Evolutionary conservation across 2,113 vertebrate species (phyloP), one percentile per base, ranked within the genome.

Genomic region (Geothlypis trichas): DNA sequence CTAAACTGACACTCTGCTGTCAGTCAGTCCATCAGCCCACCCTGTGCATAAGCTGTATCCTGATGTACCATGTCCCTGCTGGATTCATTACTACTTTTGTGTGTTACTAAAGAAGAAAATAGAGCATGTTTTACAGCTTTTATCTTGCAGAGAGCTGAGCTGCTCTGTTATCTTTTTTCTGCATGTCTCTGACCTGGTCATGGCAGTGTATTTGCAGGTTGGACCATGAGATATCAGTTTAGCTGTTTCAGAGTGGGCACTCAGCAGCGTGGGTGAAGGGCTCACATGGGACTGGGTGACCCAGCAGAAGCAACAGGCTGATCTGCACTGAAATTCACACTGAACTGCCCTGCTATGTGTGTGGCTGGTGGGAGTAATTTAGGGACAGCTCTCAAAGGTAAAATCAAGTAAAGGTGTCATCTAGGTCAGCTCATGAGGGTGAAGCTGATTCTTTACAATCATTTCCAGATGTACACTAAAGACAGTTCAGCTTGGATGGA

Each of bases 371-470:
- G 47, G 61, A 91, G 49, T 89, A 74, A 78, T 81, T 95, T 89
- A 65, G 61, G 61, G 83, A 80, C 39, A 88, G 46, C 72, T 42
- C 75, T 61, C 90, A 92, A 81, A 87, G 55, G 62, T 87, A 84
- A 87, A 90, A 80, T 92, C 66, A 89, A 93, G 37, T 84, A 30
- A 88, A 79, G 41, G 51, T 84, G 46, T 89, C 84, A 90, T 84
- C 84, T 93, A 87, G 69, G n/a, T 91, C 80, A 72, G 39, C 71
- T 90, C 3, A 3, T 62, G 31, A 84, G 28, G 61, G 58, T 94
- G 68, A 92, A 69, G 69, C 66, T 95, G 54, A 81, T 92, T 81
- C 68, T 93, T 95, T 75, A 35, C 51, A 75, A 37, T 82, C 33
- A 16, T 81, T 89, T 84, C 87, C 82, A 93, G 88, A 81, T 87